phyloP scores from a whole-genome alignment of 2,113 vertebrate genomes.

The Herpetotheres cachinnans region DNA sequence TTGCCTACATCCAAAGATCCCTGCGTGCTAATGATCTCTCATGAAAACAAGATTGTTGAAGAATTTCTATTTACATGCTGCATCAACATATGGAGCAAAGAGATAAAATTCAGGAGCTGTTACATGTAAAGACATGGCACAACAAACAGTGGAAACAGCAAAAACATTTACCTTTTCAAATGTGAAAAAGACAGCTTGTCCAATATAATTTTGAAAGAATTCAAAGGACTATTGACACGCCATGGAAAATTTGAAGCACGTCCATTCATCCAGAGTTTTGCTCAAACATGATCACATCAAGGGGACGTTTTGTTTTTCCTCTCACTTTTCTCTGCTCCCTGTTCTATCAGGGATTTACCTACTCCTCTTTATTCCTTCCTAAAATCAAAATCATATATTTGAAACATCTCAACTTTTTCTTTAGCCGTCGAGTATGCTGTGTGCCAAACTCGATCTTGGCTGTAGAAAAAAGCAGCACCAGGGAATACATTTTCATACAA shows the following conservation, averaged over 20 bases:
- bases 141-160: background rate
- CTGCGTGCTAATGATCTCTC: background rate
- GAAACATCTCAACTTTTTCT: background rate
- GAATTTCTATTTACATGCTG: background rate
- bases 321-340: background rate
- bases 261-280: background rate
- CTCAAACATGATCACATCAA: constrained; percentile 1
- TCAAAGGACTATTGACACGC: background rate
- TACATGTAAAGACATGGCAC: background rate
- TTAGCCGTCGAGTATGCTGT: background rate
- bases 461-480: background rate
- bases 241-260: constrained; percentile 4
- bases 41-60: background rate
- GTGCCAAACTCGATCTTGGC: background rate
- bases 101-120: background rate
- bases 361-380: background rate
- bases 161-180: background rate
- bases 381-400: background rate
- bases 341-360: background rate
- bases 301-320: background rate
- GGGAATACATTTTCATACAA: background rate
- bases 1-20: background rate
- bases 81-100: background rate
- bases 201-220: constrained; percentile 23
- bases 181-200: background rate